Conservation (phyloP, 2,888 invertebrate genomes). For the Physocephala rufipes region DNA sequence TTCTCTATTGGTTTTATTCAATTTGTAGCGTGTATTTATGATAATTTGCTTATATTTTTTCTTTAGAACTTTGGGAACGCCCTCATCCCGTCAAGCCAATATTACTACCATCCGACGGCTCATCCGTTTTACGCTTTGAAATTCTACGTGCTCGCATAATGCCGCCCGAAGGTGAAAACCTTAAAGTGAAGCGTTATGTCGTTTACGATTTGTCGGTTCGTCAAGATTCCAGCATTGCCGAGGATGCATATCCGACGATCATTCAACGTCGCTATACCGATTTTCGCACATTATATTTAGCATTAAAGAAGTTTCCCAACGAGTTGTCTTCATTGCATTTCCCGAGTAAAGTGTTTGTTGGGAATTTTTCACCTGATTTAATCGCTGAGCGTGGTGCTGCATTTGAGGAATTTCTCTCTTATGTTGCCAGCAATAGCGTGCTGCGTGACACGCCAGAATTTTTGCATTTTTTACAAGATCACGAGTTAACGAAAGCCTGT, state of each 20-base stretch:
- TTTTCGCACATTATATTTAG: conserved; percentile 73
- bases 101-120: conserved; percentile 54
- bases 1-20: conserved; percentile 29
- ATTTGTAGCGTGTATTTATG: neutral
- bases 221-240: conserved; percentile 67
- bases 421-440: conserved; percentile 69
- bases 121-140: conserved; percentile 68
- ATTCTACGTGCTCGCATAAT: conserved; percentile 75
- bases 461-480: conserved; percentile 73
- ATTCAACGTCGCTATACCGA: conserved; percentile 79
- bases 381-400: conserved; percentile 73
- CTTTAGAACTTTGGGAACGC: conserved; percentile 61
- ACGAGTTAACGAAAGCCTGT: conserved; percentile 72
- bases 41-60: neutral
- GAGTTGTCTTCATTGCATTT: conserved; percentile 69
- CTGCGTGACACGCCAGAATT: conserved; percentile 71
- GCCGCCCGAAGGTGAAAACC: conserved; percentile 69
- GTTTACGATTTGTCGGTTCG: conserved; percentile 75
- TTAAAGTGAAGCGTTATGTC: conserved; percentile 72
- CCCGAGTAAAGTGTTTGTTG: conserved; percentile 76
- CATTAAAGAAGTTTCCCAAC: conserved; percentile 70
- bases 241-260: conserved; percentile 72
- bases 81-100: conserved; percentile 47
- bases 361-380: conserved; percentile 76
- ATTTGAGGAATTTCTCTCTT: conserved; percentile 72